A percentile compares a stretch with the other conserved stretches of the same genome.
phyloP scores from a whole-genome alignment of 2,888 invertebrate genomes.

The Automeris io region DNA sequence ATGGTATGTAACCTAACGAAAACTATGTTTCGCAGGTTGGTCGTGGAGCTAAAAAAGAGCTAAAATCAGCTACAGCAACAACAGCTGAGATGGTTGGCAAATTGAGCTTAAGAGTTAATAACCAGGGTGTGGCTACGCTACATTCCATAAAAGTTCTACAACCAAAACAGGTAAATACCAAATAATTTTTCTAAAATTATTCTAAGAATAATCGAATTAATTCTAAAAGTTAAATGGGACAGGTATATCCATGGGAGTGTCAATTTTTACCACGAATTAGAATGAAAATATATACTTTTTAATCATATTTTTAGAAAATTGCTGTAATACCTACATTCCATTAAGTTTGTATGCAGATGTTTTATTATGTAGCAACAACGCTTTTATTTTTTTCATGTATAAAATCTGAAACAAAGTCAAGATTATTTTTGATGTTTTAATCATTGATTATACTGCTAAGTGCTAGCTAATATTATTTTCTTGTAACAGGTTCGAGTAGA shows the following conservation, averaged over 20 bases:
- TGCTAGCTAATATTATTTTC: background rate
- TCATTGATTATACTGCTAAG: background rate
- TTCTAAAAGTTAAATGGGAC: no score
- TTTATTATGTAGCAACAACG: no score
- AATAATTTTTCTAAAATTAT: no score
- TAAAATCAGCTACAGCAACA: conserved; percentile 91
- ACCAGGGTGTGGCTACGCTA: conserved; percentile 88
- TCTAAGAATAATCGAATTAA: no score
- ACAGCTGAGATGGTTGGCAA: conserved; percentile 92
- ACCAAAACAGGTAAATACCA: conserved; percentile 84
- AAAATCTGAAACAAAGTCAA: no score
- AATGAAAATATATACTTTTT: no score
- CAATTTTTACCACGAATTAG: no score
- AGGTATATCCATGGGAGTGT: no score
- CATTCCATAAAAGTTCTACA: conserved; percentile 91
- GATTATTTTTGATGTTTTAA: background rate
- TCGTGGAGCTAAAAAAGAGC: conserved; percentile 85
- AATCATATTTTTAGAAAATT: no score
- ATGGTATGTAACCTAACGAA: background rate
- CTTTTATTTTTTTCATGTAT: no score
- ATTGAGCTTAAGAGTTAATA: conserved; percentile 84
- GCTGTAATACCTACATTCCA: no score
- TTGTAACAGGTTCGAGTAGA: conserved; percentile 85
- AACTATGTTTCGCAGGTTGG: conserved; percentile 76
- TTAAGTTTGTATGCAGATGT: no score